Conservation (phyloP, 2,113 vertebrate genomes). For the Odocoileus hemionus region DNA sequence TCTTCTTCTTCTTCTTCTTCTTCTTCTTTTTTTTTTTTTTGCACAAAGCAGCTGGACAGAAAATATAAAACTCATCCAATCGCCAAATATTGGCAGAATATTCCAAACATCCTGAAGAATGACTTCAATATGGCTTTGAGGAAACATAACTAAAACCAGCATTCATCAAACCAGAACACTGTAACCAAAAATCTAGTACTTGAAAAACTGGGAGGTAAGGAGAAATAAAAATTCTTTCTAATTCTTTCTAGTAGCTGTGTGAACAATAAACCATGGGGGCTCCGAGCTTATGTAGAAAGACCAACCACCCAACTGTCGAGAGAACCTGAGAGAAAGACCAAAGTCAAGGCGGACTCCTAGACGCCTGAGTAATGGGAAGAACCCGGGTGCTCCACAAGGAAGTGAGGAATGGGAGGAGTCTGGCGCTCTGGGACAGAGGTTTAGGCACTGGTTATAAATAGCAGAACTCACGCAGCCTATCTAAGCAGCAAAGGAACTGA, state of each 20-base stretch:
- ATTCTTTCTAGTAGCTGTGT: not conserved
- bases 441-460: not conserved
- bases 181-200: not conserved
- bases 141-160: not conserved
- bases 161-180: not conserved
- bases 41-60: not conserved
- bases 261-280: rapidly evolving
- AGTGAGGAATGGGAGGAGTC: not conserved
- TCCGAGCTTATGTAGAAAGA: not conserved
- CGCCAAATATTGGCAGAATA: not conserved
- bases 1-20: not conserved
- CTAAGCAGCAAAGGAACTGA: not conserved
- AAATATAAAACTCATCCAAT: not conserved
- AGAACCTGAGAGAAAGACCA: not conserved
- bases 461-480: not conserved
- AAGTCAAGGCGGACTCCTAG: not conserved
- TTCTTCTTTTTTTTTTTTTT: not conserved
- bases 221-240: not conserved
- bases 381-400: not conserved
- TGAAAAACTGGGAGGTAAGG: not conserved
- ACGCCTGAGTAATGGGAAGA: not conserved
- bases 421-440: not conserved
- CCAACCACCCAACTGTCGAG: rapidly evolving
- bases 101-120: not conserved
- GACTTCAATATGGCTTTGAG: not conserved